Conservation (phyloP, 2,113 vertebrate genomes). For the Marmota flaviventris region DNA sequence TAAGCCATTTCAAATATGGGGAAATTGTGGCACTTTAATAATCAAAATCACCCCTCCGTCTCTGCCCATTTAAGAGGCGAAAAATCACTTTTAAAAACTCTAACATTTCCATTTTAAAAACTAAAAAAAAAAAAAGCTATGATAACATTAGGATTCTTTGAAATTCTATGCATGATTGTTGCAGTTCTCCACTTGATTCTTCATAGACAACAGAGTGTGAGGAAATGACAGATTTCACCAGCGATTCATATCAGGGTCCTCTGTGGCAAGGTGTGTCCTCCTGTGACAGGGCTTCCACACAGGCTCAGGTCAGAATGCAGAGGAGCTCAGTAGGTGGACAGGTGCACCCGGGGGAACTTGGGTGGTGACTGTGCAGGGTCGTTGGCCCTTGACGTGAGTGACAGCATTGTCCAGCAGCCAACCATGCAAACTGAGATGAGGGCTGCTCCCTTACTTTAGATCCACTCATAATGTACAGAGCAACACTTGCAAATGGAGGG, state of each 20-base stretch:
- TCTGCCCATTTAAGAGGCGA: not conserved
- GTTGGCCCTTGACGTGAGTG: fast-evolving
- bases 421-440: not conserved
- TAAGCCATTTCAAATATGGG: not conserved
- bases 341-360: not conserved
- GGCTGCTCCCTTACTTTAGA: fast-evolving
- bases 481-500: fast-evolving
- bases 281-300: fast-evolving
- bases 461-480: fast-evolving
- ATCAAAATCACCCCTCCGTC: not conserved
- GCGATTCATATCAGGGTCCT: not conserved
- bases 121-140: too few species aligned
- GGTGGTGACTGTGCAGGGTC: fast-evolving
- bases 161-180: not conserved
- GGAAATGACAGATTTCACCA: fast-evolving
- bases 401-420: not conserved
- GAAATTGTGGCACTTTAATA: not conserved
- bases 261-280: fast-evolving
- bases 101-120: not conserved
- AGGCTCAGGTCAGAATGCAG: not conserved
- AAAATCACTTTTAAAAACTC: not conserved
- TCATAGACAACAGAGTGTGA: fast-evolving
- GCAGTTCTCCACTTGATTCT: fast-evolving
- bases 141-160: not conserved
- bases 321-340: fast-evolving